Conservation (phyloP, 2,888 invertebrate species). For the Noctua janthe region DNA sequence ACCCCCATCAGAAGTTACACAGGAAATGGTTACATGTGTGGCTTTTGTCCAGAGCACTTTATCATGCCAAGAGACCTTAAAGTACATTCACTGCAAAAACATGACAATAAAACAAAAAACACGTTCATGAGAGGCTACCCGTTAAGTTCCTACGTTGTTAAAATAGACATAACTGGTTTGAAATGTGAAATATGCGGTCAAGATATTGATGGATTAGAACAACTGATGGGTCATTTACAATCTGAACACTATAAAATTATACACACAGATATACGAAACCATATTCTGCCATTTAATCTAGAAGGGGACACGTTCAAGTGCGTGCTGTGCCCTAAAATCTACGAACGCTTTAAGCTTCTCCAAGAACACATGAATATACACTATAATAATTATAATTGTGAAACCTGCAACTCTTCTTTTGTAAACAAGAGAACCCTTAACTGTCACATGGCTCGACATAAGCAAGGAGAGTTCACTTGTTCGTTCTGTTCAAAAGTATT, state of each 20-base stretch:
- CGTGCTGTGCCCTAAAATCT: constrained; percentile 45
- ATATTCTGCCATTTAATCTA: constrained; percentile 64
- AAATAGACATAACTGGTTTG: constrained; percentile 63
- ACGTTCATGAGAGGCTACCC: constrained; percentile 70
- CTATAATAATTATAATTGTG: constrained; percentile 59
- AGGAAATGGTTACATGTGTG: constrained; percentile 76
- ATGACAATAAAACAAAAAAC: constrained; percentile 67
- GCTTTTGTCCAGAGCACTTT: constrained; percentile 73
- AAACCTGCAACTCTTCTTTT: constrained; percentile 77
- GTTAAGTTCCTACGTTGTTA: constrained; percentile 60
- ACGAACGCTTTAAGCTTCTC: constrained; percentile 53
- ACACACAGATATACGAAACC: constrained; percentile 57
- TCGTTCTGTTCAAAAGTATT: constrained; percentile 56
- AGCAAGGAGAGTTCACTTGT: constrained; percentile 58
- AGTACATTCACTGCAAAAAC: constrained; percentile 71
- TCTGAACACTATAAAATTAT: constrained; percentile 44
- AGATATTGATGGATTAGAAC: constrained; percentile 45
- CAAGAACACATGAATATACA: constrained; percentile 66
- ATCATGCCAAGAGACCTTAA: constrained; percentile 74
- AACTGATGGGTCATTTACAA: constrained; percentile 48
- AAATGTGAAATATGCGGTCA: constrained; percentile 50
- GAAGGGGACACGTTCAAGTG: constrained; percentile 53
- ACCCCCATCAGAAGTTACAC: constrained; percentile 77
- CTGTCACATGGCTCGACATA: constrained; percentile 50
- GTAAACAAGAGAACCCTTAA: constrained; percentile 72